phyloP scores from a whole-genome alignment of 2,888 invertebrate genomes.

The Eupithecia centaureata region DNA sequence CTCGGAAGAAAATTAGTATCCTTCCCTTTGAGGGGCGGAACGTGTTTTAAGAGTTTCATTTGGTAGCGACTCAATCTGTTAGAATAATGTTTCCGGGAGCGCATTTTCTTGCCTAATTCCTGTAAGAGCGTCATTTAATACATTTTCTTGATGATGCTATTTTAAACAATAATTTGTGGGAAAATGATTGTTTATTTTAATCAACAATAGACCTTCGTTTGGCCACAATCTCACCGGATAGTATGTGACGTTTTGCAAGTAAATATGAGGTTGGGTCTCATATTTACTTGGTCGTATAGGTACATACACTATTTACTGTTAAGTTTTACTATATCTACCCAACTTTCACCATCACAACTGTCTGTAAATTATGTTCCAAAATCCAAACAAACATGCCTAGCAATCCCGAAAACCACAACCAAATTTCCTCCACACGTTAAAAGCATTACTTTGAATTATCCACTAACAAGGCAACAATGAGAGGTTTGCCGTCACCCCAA shows the following conservation, averaged over 20 bases:
- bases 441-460: conserved; percentile 73
- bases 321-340: too few relatives aligned
- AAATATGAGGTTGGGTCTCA: too few relatives aligned
- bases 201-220: too few relatives aligned
- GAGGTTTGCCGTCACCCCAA: conserved; percentile 77
- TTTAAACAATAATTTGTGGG: not conserved
- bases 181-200: too few relatives aligned
- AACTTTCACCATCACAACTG: too few relatives aligned
- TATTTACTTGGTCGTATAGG: too few relatives aligned
- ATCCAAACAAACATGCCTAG: conserved; percentile 17
- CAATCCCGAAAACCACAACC: conserved; percentile 49
- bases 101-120: conserved; percentile 32
- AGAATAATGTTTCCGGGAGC: conserved; percentile 68
- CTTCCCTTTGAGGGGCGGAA: conserved; percentile 78
- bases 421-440: conserved; percentile 68
- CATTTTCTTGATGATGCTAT: not conserved
- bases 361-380: not conserved
- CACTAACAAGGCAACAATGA: conserved; percentile 81
- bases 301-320: too few relatives aligned
- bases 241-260: not conserved
- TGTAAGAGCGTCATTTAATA: not conserved
- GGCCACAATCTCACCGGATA: too few relatives aligned
- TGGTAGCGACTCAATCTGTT: conserved; percentile 74
- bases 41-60: conserved; percentile 78
- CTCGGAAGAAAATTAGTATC: conserved; percentile 81